Conservation (phyloP, 2,113 vertebrate species). For the Platichthys stellatus region DNA sequence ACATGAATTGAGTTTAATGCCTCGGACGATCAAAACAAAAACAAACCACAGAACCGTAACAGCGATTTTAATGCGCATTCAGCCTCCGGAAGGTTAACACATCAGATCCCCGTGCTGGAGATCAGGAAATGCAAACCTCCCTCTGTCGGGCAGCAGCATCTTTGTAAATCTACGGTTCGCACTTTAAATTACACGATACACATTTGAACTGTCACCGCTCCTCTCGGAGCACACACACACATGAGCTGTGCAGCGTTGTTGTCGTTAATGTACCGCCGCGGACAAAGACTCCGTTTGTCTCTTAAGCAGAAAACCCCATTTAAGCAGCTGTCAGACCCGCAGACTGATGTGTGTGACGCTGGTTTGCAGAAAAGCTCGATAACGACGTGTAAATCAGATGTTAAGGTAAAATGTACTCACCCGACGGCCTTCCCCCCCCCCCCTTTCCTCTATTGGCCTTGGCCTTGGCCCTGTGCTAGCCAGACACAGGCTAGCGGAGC, state of each 20-base stretch:
- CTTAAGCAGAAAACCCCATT: not conserved
- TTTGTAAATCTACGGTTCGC: not conserved
- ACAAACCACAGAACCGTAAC: too few species aligned
- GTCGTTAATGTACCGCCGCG: not conserved
- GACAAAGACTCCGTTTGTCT: not conserved
- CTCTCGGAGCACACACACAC: not conserved
- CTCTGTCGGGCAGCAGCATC: not conserved
- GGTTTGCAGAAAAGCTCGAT: not conserved
- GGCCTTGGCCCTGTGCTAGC: slow-evolving; percentile 56
- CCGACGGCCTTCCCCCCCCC: slow-evolving; percentile 54
- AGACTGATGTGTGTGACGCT: too few species aligned
- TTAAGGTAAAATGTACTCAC: slow-evolving; percentile 59
- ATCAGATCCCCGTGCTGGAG: not conserved
- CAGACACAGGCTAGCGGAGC: slow-evolving; percentile 61
- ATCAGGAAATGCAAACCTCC: not conserved
- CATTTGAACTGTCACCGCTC: not conserved
- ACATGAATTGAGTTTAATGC: not conserved
- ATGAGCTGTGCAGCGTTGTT: slow-evolving; percentile 5
- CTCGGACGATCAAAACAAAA: too few species aligned
- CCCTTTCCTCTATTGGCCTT: slow-evolving; percentile 54
- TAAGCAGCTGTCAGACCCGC: not conserved
- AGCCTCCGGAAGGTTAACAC: too few species aligned
- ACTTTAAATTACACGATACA: not conserved
- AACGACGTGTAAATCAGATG: slow-evolving; percentile 9
- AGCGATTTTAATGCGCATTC: too few species aligned